Conservation (phyloP, 2,113 vertebrate genomes). For the Rhinogobius similis region DNA sequence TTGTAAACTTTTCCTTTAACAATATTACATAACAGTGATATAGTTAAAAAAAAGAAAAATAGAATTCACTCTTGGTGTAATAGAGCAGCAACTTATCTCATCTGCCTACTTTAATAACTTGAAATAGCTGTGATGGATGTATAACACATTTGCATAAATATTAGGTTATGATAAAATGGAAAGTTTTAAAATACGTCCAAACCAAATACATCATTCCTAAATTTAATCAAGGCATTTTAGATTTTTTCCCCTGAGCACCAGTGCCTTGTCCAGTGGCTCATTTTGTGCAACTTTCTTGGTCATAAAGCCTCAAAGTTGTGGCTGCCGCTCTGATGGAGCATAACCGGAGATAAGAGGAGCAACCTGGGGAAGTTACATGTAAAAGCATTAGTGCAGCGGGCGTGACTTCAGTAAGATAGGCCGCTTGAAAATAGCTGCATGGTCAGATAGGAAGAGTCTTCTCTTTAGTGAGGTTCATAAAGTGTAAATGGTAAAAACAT, state of each 20-base stretch:
- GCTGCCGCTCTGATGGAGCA: constrained; percentile 32
- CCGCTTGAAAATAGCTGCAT: constrained; percentile 25
- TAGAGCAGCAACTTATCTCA: not conserved
- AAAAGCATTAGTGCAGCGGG: constrained; percentile 23
- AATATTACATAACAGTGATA: no score
- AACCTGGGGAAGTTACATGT: constrained; percentile 31
- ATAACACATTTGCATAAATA: not conserved
- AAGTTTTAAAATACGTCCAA: not conserved
- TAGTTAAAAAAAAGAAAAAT: not conserved
- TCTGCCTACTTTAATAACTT: not conserved
- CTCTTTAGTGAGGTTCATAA: constrained; percentile 5
- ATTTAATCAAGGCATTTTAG: not conserved
- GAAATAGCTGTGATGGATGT: not conserved
- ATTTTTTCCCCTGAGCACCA: not conserved
- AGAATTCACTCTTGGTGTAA: not conserved
- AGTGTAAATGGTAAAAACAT: not conserved
- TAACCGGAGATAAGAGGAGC: constrained; percentile 24
- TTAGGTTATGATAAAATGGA: not conserved
- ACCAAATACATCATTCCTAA: not conserved
- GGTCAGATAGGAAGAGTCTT: not conserved
- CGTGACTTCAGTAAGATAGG: constrained; percentile 21
- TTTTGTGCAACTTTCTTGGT: constrained; percentile 9
- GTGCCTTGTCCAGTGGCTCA: constrained; percentile 1
- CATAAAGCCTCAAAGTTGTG: constrained; percentile 23
- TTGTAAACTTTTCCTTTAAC: not conserved